A percentile compares a stretch with the other conserved stretches of the same genome.
phyloP scores from a whole-genome alignment of 1,140 invertebrate species.

The Mya arenaria region DNA sequence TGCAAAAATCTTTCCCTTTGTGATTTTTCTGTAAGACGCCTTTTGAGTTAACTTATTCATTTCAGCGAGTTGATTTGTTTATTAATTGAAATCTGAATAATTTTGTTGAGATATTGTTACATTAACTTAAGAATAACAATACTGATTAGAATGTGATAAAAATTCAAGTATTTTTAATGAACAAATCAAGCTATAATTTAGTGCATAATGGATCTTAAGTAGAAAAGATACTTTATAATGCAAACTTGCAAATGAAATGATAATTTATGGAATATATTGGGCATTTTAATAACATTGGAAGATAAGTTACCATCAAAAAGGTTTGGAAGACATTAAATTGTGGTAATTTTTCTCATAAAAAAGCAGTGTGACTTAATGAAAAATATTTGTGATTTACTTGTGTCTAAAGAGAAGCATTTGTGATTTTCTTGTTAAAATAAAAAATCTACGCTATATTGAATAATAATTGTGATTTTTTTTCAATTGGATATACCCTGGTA shows the following conservation, averaged over 20 bases:
- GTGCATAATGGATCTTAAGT: not conserved
- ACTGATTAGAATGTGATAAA: not conserved
- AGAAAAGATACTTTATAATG: not conserved
- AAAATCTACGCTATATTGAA: not conserved
- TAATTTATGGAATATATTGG: not conserved
- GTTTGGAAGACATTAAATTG: no score
- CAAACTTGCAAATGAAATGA: not conserved
- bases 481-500: not conserved
- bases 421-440: no score
- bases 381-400: no score
- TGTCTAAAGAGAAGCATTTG: no score
- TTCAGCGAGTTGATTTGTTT: not conserved
- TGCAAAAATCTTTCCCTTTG: conserved; percentile 7
- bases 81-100: not conserved
- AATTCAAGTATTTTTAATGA: not conserved
- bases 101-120: not conserved
- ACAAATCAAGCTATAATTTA: not conserved
- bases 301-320: no score
- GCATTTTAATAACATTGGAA: no score
- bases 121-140: not conserved
- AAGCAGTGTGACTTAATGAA: no score
- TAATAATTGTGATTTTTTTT: not conserved
- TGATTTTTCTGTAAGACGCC: not conserved
- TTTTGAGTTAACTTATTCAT: not conserved
- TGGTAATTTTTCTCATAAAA: no score